Base-by-base conservation (phyloP, 2,113 vertebrate species). In the Rhegmatorhina hoffmannsi region DNA sequence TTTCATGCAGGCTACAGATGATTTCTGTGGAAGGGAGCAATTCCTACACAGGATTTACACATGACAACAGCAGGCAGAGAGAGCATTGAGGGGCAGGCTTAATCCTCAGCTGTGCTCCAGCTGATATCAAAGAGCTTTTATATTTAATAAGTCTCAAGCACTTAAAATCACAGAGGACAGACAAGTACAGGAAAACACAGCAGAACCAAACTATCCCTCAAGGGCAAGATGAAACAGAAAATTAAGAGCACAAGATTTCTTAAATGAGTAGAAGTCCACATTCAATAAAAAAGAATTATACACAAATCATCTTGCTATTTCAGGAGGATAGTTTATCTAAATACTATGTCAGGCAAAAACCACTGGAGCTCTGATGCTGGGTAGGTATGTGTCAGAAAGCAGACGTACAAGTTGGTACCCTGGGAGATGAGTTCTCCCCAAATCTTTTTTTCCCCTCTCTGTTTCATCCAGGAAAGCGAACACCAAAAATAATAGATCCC, bases 31-130 rank as follows among this genome's bases (percentile, higher is more conserved):
- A 94, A 92, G 62, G 77, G 66, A 90, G 68, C 1, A 4, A 87
- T 93, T 92, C 73, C 86, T 94, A 36, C 21, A 19, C 6, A 82
- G 94, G 93, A 93, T 96, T 96, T 96, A 89, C 86, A 94, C 83
- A 78, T 2, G 73, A 91, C 80, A 87, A 88, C 90, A 94, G 94
- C 53, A 96, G 95, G 92, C 85, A 88, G 49, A 90, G 69, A 77
- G 66, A 94, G 83, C 14, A 13, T 13, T 89, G 90, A 93, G 73
- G 80, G 66, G n/a, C 60, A 89, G 66, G 20, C 88, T 96, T 97
- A 96, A 95, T 90, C 92, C 90, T 95, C 93, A 96, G 92, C 95
- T 97, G 92, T 96, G 90, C 90, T 92, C 92, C 92, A 96, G 83
- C 88, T 95, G 93, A 96, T 96, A 92, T 95, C 83, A 95, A 86